Percentiles rank a stretch among this genome's conserved stretches.
Evolutionary conservation across 2,797 vertebrate genomes (phyloP).

Genomic region (Neopelma chrysocephalum): DNA sequence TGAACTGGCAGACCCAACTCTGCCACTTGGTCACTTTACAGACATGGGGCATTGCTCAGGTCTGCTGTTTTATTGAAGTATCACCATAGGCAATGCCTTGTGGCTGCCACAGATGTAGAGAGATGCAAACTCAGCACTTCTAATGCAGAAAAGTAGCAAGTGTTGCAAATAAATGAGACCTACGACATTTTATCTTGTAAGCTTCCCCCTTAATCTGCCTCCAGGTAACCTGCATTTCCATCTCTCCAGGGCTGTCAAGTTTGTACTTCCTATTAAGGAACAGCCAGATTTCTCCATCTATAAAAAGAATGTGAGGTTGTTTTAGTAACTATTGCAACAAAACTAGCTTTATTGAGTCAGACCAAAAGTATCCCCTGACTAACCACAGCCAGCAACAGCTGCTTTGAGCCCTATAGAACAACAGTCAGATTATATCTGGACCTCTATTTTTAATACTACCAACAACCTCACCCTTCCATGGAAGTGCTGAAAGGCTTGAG

Average conservation of each 20-base stretch:
- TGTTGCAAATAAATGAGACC: background rate
- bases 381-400: background rate
- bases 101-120: background rate
- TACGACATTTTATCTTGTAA: background rate
- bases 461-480: background rate
- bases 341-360: constrained; percentile 6
- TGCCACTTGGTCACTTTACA: background rate
- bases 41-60: background rate
- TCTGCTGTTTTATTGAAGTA: background rate
- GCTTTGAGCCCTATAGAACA: background rate
- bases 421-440: background rate
- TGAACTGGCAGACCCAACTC: background rate
- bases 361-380: background rate
- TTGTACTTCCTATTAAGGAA: background rate
- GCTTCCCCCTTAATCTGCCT: background rate
- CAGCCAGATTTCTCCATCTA: background rate
- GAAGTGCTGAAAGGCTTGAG: background rate
- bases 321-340: background rate
- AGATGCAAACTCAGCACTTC: background rate
- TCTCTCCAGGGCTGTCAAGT: background rate
- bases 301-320: background rate
- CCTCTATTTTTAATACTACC: background rate
- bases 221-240: background rate
- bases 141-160: background rate
- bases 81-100: background rate